These are phyloP conservation scores for Tachina fera DNA, from an alignment of 2,888 invertebrate species.

Conservation along the genomic window DNA sequence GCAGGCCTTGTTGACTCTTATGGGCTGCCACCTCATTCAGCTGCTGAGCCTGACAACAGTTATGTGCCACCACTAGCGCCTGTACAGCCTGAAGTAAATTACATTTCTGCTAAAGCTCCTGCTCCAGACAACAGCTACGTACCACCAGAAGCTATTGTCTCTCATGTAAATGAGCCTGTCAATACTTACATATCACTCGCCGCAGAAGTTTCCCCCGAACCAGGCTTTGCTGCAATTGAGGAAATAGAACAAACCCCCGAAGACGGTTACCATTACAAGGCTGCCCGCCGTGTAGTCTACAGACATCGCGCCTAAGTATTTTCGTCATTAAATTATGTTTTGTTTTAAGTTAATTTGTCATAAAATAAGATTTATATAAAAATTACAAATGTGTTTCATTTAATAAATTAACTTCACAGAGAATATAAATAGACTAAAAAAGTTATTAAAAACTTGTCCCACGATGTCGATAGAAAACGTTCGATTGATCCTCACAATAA, in stretches of 20 bases:
- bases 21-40: neutral
- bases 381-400: too few species aligned
- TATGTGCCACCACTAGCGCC: slow-evolving; percentile 19
- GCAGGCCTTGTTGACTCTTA: slow-evolving; percentile 44
- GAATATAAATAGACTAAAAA: too few species aligned
- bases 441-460: too few species aligned
- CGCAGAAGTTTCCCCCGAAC: slow-evolving; percentile 50
- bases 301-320: slow-evolving; percentile 75
- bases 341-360: slow-evolving; percentile 20
- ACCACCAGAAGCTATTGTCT: slow-evolving; percentile 56
- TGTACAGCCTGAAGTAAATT: too few species aligned
- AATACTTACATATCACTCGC: slow-evolving; percentile 69
- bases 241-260: slow-evolving; percentile 76
- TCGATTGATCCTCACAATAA: too few species aligned
- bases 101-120: too few species aligned
- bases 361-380: neutral
- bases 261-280: slow-evolving; percentile 79
- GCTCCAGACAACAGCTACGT: slow-evolving; percentile 71
- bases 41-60: slow-evolving; percentile 25
- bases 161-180: slow-evolving; percentile 51
- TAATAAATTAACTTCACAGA: too few species aligned
- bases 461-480: too few species aligned
- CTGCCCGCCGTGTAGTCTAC: slow-evolving; percentile 78
- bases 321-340: neutral
- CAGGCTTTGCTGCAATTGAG: slow-evolving; percentile 69